These are phyloP conservation scores for Danio kyathit DNA, from an alignment of 2,797 vertebrate genomes.

Conservation along the genomic window DNA sequence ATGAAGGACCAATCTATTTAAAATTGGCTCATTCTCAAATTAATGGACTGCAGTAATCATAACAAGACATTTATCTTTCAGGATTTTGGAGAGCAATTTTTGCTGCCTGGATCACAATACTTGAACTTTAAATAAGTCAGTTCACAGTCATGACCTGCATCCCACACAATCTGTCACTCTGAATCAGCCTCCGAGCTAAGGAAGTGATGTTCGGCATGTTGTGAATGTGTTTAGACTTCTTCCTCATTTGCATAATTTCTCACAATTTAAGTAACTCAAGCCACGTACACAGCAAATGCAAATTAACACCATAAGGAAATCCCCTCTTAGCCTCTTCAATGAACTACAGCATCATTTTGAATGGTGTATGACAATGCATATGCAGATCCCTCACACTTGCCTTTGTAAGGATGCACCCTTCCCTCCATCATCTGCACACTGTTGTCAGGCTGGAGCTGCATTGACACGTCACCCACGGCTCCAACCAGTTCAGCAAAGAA, in stretches of 20 bases:
- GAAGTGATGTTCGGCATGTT: not conserved
- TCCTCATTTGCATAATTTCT: not conserved
- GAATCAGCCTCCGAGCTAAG: not conserved
- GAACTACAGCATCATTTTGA: too few relatives aligned
- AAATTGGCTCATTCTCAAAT: too few relatives aligned
- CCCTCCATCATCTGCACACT: conserved; percentile 87
- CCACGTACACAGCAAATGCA: not conserved
- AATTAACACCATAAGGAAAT: not conserved
- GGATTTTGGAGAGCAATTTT: not conserved
- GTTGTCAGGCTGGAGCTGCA: conserved; percentile 89
- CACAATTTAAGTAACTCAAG: not conserved
- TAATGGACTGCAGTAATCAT: not conserved
- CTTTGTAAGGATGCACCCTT: conserved; percentile 94
- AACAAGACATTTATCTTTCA: not conserved
- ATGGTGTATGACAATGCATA: not conserved
- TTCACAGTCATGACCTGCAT: not conserved
- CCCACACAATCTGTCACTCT: not conserved
- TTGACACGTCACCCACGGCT: conserved; percentile 89
- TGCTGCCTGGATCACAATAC: not conserved
- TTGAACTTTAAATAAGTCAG: not conserved
- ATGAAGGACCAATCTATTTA: too few relatives aligned
- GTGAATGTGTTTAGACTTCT: not conserved
- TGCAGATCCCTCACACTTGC: conserved; percentile 62
- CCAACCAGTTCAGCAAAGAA: conserved; percentile 93
- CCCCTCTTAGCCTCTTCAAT: not conserved